Percentiles rank a stretch among this genome's conserved stretches.
Conservation (phyloP, 1,140 invertebrate genomes). For the Drosophila melanica region DNA sequence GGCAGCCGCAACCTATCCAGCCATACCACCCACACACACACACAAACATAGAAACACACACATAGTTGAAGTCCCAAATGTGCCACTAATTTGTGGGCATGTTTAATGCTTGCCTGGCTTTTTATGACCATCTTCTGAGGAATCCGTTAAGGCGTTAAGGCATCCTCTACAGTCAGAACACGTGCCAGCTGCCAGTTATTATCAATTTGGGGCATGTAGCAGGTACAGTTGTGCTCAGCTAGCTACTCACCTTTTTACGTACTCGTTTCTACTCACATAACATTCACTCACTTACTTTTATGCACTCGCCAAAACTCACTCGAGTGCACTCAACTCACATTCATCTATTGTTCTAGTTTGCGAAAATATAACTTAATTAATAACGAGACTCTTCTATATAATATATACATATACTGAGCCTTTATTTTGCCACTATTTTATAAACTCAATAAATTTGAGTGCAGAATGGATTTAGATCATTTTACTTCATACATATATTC, state of each 20-base stretch:
- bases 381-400: too few species aligned
- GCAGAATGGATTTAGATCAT: too few species aligned
- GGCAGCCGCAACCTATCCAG: constrained; percentile 38
- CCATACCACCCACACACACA: not conserved
- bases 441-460: too few species aligned
- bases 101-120: constrained; percentile 49
- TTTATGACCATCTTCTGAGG: constrained; percentile 44
- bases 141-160: constrained; percentile 24
- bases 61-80: constrained; percentile 60
- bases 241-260: not conserved
- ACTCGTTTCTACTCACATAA: not conserved
- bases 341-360: too few species aligned
- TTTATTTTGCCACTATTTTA: too few species aligned
- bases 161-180: constrained; percentile 26
- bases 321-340: too few species aligned
- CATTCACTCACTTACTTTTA: not conserved
- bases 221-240: constrained; percentile 27
- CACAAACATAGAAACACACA: not conserved
- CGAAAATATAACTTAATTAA: too few species aligned
- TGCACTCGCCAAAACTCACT: not conserved
- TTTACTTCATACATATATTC: too few species aligned
- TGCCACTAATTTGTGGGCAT: constrained; percentile 73
- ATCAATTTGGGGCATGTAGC: constrained; percentile 44
- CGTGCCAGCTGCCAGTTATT: constrained; percentile 60
- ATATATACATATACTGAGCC: too few species aligned